Base-by-base conservation (phyloP, 1,140 invertebrate genomes). In the Stegodyphus dumicola region DNA sequence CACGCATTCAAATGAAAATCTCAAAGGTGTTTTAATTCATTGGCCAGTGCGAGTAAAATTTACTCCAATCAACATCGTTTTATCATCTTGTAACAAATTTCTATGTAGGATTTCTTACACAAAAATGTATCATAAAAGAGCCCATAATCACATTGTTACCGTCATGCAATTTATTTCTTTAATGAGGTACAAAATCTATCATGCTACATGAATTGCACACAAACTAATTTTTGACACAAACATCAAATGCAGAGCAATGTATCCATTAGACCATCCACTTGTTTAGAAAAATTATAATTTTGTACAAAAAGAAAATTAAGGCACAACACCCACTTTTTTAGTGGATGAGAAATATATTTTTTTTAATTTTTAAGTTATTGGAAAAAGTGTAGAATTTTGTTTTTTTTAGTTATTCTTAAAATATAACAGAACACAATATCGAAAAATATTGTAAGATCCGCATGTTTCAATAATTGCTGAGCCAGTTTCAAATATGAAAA, bases 101-200 rank as follows among this genome's bases (percentile, higher is more conserved):
- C 33, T 33, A 33, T 33, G 3, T 33, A 33, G 33, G 33, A 33
- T 33, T 33, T 33, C 33, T 33, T 33, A 33, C 33, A 33, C 33
- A 33, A 33, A 33, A 33, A 33, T 33, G 33, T 33, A 33, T 33
- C 33, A 33, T 33, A 33, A 33, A 33, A 33, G 33, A 33, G 33
- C 33, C 33, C 33, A 33, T 33, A 33, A 33, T 33, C 33, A 33
- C 33, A 33, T 33, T 33, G 33, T 33, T 33, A 33, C 33, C 33
- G 33, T 77, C 75, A 77, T 77, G 75, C 75, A 77, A 15, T 77
- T 77, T 77, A 76, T 76, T 60, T 76, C 18, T 60, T 17, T 65
- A 67, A n/a, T 77, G 56, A 48, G 64, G 56, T 64, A 11, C 56
- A 77, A 77, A 77, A 33, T 49, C 64, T 64, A n/a, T 15, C 56